phyloP scores from a whole-genome alignment of 1,140 invertebrate species.

The Polyergus mexicanus region DNA sequence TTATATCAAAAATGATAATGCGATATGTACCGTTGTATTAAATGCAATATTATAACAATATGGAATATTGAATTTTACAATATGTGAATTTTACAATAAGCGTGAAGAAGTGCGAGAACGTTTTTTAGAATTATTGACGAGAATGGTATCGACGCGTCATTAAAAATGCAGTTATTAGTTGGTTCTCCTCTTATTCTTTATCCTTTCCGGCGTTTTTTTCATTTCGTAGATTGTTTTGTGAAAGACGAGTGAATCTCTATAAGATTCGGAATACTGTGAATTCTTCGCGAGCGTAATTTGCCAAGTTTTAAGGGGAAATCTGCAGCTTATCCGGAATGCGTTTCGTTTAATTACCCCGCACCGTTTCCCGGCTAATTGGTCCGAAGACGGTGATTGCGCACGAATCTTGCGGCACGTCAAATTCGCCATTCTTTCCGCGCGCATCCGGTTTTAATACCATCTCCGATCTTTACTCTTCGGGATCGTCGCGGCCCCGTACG shows the following conservation, averaged over 20 bases:
- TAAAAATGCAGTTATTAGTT: slow-evolving; percentile 16
- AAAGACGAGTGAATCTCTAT: not conserved
- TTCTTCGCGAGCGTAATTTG: slow-evolving; percentile 41
- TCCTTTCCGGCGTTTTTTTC: not conserved
- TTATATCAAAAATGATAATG: not conserved
- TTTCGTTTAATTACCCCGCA: slow-evolving; percentile 68
- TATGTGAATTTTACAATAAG: no score
- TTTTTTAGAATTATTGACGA: not conserved
- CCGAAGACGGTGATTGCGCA: not conserved
- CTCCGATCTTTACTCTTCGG: slow-evolving; percentile 29
- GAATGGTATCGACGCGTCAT: not conserved
- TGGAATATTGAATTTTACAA: not conserved
- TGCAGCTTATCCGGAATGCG: slow-evolving; percentile 55
- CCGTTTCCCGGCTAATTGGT: slow-evolving; percentile 37
- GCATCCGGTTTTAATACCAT: slow-evolving; percentile 30
- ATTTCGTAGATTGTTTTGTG: slow-evolving; percentile 3
- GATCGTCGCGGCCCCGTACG: slow-evolving; percentile 2
- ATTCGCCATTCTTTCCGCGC: slow-evolving; percentile 31
- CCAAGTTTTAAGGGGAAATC: slow-evolving; percentile 43
- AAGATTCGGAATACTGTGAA: slow-evolving; percentile 19
- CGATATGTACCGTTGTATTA: not conserved
- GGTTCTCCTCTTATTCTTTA: not conserved
- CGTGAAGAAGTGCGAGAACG: not conserved
- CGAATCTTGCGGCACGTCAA: slow-evolving; percentile 33
- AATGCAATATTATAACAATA: not conserved